Conservation (phyloP, 2,888 invertebrate species). For the Troilus luridus region DNA sequence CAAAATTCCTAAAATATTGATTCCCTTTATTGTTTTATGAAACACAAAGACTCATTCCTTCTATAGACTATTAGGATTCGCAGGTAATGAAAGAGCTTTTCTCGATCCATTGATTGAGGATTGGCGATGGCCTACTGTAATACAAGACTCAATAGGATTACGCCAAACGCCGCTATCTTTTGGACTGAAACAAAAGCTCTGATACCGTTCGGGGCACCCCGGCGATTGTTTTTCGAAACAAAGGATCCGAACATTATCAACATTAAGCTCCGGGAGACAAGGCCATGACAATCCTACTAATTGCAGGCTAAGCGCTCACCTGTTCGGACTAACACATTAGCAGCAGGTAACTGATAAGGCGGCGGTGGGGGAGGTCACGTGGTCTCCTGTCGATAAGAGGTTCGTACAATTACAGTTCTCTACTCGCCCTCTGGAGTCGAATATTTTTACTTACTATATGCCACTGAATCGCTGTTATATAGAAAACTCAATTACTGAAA, state of each 20-base stretch:
- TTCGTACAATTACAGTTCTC: background rate
- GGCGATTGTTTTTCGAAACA: background rate
- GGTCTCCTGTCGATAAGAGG: background rate
- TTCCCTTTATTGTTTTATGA: too few species aligned
- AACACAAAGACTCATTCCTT: too few species aligned
- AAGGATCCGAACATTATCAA: background rate
- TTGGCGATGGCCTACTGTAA: background rate
- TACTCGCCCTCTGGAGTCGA: background rate
- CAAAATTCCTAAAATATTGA: too few species aligned
- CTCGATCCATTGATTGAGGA: background rate
- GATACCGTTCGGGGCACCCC: background rate
- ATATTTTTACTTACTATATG: background rate
- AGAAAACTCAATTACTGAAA: background rate
- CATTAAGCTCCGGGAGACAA: background rate
- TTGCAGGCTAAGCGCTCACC: background rate
- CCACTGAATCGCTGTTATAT: background rate
- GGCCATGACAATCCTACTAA: background rate
- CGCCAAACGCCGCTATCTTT: background rate
- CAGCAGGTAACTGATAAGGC: background rate
- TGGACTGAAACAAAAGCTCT: background rate
- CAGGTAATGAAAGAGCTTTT: background rate
- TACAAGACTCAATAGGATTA: background rate
- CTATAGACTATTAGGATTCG: too few species aligned
- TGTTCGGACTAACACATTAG: background rate
- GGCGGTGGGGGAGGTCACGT: background rate